A percentile compares a stretch with the other conserved stretches of the same genome.
These are phyloP conservation scores for Achroia grisella DNA, from an alignment of 1,140 invertebrate species.

Conservation along the genomic window DNA sequence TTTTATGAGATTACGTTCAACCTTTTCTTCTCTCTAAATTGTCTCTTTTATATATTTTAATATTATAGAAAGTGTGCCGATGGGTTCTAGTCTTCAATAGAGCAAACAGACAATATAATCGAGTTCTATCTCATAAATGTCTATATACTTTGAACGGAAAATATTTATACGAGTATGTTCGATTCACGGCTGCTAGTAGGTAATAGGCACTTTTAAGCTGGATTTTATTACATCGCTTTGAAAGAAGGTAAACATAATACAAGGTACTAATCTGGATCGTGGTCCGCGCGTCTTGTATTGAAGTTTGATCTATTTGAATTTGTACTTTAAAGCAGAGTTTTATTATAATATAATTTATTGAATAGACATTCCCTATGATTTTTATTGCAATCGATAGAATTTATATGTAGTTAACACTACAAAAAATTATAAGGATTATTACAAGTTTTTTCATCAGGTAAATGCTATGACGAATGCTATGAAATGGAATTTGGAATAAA, in stretches of 20 bases:
- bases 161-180: constrained; percentile 25
- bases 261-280: constrained; percentile 38
- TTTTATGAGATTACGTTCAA: constrained; percentile 40
- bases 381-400: no score
- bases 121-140: constrained; percentile 16
- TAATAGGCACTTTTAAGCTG: constrained; percentile 65
- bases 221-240: constrained; percentile 68
- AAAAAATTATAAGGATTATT: no score
- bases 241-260: constrained; percentile 63
- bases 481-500: no score
- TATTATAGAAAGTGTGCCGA: neutral
- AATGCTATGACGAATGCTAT: no score
- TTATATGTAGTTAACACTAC: no score
- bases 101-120: constrained; percentile 8
- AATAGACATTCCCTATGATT: no score
- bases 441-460: no score
- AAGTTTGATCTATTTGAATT: constrained; percentile 15
- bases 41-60: constrained; percentile 12
- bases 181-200: constrained; percentile 15
- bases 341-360: no score
- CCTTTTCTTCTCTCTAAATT: constrained; percentile 6
- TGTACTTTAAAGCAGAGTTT: neutral
- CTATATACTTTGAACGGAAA: constrained; percentile 21
- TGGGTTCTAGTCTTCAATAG: neutral
- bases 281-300: constrained; percentile 17